Percentiles rank a stretch among this genome's conserved stretches.
These are phyloP conservation scores for Nothobranchius furzeri DNA, from an alignment of 2,113 vertebrate genomes.

Conservation along the genomic window DNA sequence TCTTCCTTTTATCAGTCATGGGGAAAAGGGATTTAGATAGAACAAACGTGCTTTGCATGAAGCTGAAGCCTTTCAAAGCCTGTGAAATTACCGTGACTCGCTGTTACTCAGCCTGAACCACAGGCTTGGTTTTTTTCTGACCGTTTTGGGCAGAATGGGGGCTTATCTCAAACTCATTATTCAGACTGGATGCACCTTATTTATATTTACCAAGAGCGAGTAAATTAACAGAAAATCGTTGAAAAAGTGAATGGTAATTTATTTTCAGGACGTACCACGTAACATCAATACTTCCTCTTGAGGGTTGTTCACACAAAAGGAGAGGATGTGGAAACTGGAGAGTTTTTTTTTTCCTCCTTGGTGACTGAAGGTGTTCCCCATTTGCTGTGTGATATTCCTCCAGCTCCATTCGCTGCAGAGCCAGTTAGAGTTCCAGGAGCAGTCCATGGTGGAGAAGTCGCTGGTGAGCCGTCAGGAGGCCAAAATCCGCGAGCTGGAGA, in stretches of 20 bases:
- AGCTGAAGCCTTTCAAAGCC: conserved; percentile 32
- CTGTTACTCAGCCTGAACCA: conserved; percentile 47
- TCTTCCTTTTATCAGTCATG: conserved; percentile 65
- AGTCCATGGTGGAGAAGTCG: conserved; percentile 98
- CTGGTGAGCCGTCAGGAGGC: conserved; percentile 97
- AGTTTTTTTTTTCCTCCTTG: background rate
- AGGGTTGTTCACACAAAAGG: conserved; percentile 9
- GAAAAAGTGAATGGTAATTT: conserved; percentile 34
- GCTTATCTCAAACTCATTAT: conserved; percentile 54
- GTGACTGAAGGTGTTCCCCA: conserved; percentile 5
- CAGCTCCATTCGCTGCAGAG: conserved; percentile 95
- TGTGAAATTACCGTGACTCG: conserved; percentile 39
- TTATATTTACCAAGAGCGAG: conserved; percentile 31
- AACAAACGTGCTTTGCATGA: conserved; percentile 61
- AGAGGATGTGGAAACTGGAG: conserved; percentile 8
- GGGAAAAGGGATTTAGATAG: conserved; percentile 52
- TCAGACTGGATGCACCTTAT: conserved; percentile 38
- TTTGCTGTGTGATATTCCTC: conserved; percentile 13
- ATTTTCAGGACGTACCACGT: conserved; percentile 17
- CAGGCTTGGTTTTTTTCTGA: conserved; percentile 25
- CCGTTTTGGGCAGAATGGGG: conserved; percentile 30
- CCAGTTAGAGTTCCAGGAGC: conserved; percentile 95
- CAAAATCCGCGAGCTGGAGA: conserved; percentile 97
- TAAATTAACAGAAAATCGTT: conserved; percentile 13
- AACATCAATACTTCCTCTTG: conserved; percentile 5